Evolutionary conservation across 2,888 invertebrate genomes (phyloP).

Genomic region (Cabera pusaria): DNA sequence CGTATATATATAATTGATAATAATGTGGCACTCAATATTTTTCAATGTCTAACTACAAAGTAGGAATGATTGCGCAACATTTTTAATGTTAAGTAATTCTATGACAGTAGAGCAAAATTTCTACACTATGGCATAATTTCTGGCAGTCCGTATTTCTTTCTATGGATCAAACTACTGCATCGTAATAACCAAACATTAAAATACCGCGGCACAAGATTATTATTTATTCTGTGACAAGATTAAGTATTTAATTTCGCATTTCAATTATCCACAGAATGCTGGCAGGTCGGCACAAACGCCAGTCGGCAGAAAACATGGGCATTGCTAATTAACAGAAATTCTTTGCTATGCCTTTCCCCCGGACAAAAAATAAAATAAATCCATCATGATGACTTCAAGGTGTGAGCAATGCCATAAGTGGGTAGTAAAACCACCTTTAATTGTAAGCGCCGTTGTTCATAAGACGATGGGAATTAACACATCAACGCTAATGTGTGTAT

Average conservation of each 20-base stretch:
- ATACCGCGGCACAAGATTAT: no score
- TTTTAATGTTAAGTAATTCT: no score
- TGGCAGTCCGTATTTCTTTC: no score
- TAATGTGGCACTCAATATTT: no score
- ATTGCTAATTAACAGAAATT: constrained; percentile 72
- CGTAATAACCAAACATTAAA: no score
- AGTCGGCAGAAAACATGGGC: constrained; percentile 42
- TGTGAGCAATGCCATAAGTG: constrained; percentile 72
- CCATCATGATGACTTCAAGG: constrained; percentile 58
- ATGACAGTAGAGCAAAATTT: no score
- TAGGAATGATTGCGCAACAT: no score
- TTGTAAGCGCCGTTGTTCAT: constrained; percentile 56
- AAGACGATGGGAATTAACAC: constrained; percentile 55
- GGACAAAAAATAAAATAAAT: constrained; percentile 62
- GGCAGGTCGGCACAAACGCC: constrained; percentile 37
- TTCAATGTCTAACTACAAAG: no score
- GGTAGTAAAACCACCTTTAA: constrained; percentile 61
- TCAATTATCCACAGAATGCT: constrained; percentile 48
- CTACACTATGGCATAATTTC: no score
- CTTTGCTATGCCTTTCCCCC: constrained; percentile 56
- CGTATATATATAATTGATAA: no score
- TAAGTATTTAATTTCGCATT: constrained; percentile 23
- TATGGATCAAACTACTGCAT: constrained; percentile 3
- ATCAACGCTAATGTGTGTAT: constrained; percentile 46
- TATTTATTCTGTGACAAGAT: no score